Conservation (phyloP, 2,113 vertebrate species). For the Solenodon paradoxus region DNA sequence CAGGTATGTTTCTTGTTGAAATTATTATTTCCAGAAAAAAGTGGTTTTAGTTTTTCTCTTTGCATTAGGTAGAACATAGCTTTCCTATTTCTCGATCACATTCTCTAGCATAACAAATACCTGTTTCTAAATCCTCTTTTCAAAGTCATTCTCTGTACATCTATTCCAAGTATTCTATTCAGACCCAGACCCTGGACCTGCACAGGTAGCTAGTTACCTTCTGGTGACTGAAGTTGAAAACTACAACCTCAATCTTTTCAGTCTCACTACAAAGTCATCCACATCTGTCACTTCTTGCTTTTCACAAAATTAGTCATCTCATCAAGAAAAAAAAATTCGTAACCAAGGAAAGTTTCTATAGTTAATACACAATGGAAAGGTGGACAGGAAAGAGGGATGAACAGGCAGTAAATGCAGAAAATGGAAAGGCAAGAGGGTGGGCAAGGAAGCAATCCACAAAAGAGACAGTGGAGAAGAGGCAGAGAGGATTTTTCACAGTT, state of each 20-base stretch:
- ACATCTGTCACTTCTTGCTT: no score
- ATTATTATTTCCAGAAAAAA: slow-evolving; percentile 23
- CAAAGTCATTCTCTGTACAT: neutral
- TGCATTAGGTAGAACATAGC: neutral
- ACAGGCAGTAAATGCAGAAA: neutral
- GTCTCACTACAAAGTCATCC: neutral
- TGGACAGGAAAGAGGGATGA: neutral
- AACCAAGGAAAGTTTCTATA: neutral
- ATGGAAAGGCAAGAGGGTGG: neutral
- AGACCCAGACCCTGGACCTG: neutral
- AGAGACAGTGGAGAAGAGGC: neutral
- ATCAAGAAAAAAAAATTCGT: neutral
- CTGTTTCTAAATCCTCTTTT: neutral
- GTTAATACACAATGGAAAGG: neutral
- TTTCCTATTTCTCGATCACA: neutral
- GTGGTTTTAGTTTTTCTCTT: neutral
- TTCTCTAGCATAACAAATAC: neutral
- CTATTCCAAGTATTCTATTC: neutral
- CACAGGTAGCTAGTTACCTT: neutral
- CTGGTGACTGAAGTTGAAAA: neutral
- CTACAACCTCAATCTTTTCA: neutral
- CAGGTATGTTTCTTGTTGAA: neutral
- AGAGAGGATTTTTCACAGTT: neutral
- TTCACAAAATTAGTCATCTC: neutral
- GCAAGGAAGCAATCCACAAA: neutral